Evolutionary conservation across 2,113 vertebrate species (phyloP), one percentile per base, ranked within the genome.

Genomic region (Platichthys flesus): DNA sequence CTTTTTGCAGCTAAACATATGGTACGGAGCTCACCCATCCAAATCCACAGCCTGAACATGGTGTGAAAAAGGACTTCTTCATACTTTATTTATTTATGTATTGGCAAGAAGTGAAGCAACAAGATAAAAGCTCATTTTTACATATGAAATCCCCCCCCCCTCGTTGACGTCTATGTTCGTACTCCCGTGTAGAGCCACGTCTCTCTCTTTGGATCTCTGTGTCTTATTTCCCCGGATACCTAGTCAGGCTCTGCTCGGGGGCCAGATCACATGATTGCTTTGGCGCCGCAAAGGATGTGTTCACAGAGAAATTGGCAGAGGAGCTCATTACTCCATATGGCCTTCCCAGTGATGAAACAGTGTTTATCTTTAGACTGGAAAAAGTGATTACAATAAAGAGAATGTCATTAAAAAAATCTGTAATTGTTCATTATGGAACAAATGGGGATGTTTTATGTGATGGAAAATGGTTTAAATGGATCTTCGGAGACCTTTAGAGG

Each of bases 191-290:
- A 64, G 63, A 78, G 77, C 65, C 21, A 74, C 26, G 15, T 64
- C 15, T 79, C 60, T 72, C 37, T 71, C 28, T 72, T 60, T 74
- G 51, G 1, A 52, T 62, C 80, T 71, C 45, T 55, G 26, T 64
- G 26, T 79, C 37, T 85, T 75, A 78, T 86, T 84, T 82, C 67
- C 79, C 74, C 14, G 66, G 83, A 81, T 63, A 71, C 71, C 28
- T 71, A 58, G 56, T 72, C 66, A 54, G 58, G 64, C 79, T 76
- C 3, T 51, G 63, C 64, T 73, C 79, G n/a, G 65, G 58, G 58
- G 90, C 85, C 76, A 76, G 73, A 75, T 85, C 85, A 85, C 85
- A 76, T 88, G 87, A 80, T 76, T 80, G 69, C 71, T 82, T 88
- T 90, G 82, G 85, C 88, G 65, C 60, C 60, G 14, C 45, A 65